Percentiles rank a stretch among this genome's conserved stretches.
Evolutionary conservation across 1,140 invertebrate genomes (phyloP).

Genomic region (Bombus waltoni): DNA sequence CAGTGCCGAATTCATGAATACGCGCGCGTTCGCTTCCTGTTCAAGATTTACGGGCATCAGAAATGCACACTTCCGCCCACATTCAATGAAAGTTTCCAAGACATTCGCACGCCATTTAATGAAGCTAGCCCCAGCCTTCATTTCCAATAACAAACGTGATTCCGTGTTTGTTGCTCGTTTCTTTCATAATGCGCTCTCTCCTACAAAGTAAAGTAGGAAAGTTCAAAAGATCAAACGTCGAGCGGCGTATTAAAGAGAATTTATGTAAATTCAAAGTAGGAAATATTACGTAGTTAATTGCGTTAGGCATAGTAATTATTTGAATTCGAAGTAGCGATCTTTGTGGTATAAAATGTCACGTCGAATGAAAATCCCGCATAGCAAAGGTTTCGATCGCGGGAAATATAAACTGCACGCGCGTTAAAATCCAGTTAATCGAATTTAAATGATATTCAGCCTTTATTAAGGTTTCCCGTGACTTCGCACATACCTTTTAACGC

Average conservation of each 20-base stretch:
- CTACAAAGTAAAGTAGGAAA: background rate
- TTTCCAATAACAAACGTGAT: conserved; percentile 5
- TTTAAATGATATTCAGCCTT: conserved; percentile 46
- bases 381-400: background rate
- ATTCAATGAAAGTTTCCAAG: conserved; percentile 48
- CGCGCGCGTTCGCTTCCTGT: conserved; percentile 65
- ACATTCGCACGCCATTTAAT: conserved; percentile 51
- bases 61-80: conserved; percentile 61
- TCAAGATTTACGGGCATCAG: conserved; percentile 61
- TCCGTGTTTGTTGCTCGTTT: background rate
- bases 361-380: background rate
- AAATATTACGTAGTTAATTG: background rate
- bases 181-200: background rate
- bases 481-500: background rate
- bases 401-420: conserved; percentile 19
- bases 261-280: background rate
- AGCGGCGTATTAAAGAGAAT: background rate
- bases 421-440: conserved; percentile 37
- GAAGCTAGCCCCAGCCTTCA: conserved; percentile 7
- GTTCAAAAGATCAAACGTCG: background rate
- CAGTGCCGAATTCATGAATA: conserved; percentile 58
- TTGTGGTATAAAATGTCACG: background rate
- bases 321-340: background rate
- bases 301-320: background rate
- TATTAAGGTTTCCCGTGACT: conserved; percentile 23